Evolutionary conservation across 2,797 vertebrate genomes (phyloP), one percentile per base, ranked within the genome.

Genomic region (Sebastes flavidus): DNA sequence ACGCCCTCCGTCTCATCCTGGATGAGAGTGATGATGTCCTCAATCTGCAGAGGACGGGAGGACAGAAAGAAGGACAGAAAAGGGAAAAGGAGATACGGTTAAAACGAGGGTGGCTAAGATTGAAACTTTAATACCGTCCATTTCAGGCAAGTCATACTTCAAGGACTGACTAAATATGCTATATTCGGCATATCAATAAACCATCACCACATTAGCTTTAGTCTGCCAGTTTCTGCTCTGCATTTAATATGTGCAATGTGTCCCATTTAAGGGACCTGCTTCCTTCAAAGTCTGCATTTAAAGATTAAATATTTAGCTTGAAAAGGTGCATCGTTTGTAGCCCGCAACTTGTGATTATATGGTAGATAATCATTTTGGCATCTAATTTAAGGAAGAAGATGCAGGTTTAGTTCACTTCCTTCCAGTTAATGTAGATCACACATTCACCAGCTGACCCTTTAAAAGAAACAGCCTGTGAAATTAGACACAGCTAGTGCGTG

Each of bases 1-100:
- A 99, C 97, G 1, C 99, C 98, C 5, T 98, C 98, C 0, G 96
- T 95, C 94, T 99, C 98, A 88, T 99, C 97, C 88, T 99, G 99
- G 95, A 99, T 98, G 76, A 87, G 96, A 1, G 96, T 97, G 89
- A 99, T 88, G 4, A 99, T 97, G 72, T 98, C 97, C 94, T 99
- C 99, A 80, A 99, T 99, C 99, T 99, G 93, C 55, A 72, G 67
- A 66, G 38, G 32, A 54, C 32, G 52, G 61, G 5, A 20, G 9
- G 11, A 67, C 18, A 70, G 7, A 55, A 3, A 76, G 32, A 29
- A 3, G 24, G 6, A 63, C 1, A 34, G 8, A 58, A 70, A 10
- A 46, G 8, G 8, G 9, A 36, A 61, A 34, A 38, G 2, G 3
- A 55, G 30, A 67, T 1, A 3, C 2, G 5, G 61, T 56, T 68